Conservation (phyloP, 2,888 invertebrate species). For the Perizoma flavofasciatum region DNA sequence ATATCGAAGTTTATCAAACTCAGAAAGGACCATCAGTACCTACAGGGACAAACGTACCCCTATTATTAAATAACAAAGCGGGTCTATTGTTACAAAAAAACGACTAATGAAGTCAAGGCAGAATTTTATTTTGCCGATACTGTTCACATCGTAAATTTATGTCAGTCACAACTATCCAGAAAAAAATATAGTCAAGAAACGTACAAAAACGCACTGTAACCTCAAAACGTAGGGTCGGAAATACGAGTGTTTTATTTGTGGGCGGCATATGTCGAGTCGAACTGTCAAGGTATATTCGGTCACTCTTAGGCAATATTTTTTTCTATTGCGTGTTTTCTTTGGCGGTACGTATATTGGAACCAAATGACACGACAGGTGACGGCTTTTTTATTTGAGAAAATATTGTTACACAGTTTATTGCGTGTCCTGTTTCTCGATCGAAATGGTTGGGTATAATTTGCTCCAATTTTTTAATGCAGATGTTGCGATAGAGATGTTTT, state of each 20-base stretch:
- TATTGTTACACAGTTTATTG: constrained; percentile 81
- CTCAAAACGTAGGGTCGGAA: constrained; percentile 20
- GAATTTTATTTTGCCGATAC: constrained; percentile 72
- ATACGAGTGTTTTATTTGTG: constrained; percentile 24
- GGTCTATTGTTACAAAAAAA: constrained; percentile 63
- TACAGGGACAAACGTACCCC: constrained; percentile 47
- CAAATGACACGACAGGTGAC: constrained; percentile 84
- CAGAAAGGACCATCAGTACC: constrained; percentile 68
- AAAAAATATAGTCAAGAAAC: constrained; percentile 54
- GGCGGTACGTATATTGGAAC: constrained; percentile 79
- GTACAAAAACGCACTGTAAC: constrained; percentile 33
- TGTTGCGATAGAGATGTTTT: constrained; percentile 65
- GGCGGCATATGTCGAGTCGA: constrained; percentile 46
- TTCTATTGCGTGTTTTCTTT: constrained; percentile 75
- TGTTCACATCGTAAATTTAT: constrained; percentile 81
- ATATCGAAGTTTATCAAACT: constrained; percentile 45
- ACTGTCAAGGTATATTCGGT: constrained; percentile 69
- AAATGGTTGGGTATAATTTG: constrained; percentile 70
- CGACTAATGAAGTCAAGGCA: constrained; percentile 74
- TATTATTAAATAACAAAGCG: constrained; percentile 65
- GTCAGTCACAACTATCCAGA: constrained; percentile 75
- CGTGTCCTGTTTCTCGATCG: constrained; percentile 62
- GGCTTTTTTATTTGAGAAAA: constrained; percentile 67
- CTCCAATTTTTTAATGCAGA: constrained; percentile 63
- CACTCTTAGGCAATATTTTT: constrained; percentile 73